Percentiles rank a stretch among this genome's conserved stretches.
These are phyloP conservation scores for Cremastobaeus sp. DNA, from an alignment of 2,888 invertebrate species.

Conservation along the genomic window DNA sequence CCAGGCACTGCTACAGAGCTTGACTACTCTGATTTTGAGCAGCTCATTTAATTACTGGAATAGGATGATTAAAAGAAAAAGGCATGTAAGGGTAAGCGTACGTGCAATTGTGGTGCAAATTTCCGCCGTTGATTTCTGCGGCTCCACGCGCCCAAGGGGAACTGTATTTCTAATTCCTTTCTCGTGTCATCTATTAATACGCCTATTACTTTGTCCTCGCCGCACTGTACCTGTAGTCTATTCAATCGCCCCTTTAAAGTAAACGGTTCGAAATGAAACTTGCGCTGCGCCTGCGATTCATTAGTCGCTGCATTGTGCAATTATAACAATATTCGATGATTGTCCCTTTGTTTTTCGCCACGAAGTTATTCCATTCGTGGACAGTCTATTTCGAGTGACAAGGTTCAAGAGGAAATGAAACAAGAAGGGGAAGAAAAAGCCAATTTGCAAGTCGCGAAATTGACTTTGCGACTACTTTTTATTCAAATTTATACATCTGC, in stretches of 20 bases:
- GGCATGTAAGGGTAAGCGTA: too few relatives aligned
- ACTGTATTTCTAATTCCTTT: conserved; percentile 39
- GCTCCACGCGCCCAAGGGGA: conserved; percentile 22
- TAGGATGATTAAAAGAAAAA: too few relatives aligned
- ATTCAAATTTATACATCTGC: too few relatives aligned
- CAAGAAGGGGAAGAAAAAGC: conserved; percentile 7
- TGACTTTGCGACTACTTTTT: too few relatives aligned
- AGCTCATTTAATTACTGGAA: too few relatives aligned
- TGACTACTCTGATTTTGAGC: too few relatives aligned
- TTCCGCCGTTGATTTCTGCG: conserved; percentile 19
- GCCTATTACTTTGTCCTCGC: conserved; percentile 36
- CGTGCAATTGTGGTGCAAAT: too few relatives aligned
- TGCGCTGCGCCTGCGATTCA: conserved; percentile 35
- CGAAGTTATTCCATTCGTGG: conserved; percentile 6
- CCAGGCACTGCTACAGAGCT: too few relatives aligned
- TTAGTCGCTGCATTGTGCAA: conserved; percentile 19
- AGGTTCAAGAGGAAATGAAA: neutral
- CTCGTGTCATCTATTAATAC: conserved; percentile 37
- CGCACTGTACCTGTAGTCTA: conserved; percentile 43
- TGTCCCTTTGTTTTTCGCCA: conserved; percentile 19
- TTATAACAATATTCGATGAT: conserved; percentile 24
- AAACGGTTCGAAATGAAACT: conserved; percentile 39
- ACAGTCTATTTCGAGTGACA: conserved; percentile 1
- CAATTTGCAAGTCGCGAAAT: too few relatives aligned
- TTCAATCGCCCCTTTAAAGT: conserved; percentile 37